Base-by-base conservation (phyloP, 2,888 invertebrate genomes). In the Lochmaea crataegi region DNA sequence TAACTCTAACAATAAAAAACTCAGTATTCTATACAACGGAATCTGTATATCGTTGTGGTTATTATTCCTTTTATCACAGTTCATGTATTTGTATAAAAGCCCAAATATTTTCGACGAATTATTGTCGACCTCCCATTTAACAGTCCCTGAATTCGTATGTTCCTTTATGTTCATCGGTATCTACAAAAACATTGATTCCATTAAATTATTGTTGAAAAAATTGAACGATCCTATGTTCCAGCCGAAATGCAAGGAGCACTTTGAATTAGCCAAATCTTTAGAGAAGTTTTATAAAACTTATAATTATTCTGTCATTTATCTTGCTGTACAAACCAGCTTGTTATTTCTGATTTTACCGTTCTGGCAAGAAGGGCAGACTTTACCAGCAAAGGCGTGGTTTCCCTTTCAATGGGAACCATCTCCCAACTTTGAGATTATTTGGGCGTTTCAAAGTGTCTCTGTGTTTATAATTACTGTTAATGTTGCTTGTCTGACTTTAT, bases 341-440 rank as follows among this genome's bases (percentile, higher is more conserved):
- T 68, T 45, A 9, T 74, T 68, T 18, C 38, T 68, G 10, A 14
- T 71, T 22, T n/a, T 60, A 12, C 71, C 71, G 1, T 65, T 61
- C 58, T 61, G 71, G 12, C 65, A 45, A 18, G 57, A 68, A 5
- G 60, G 65, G 2, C 60, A 12, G 14, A 18, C 41, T 2, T 60
- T 56, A 56, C 61, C 71, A 16, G 48, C 42, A 6, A 56, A 64
- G 53, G 76, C 71, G 16, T 76, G 75, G 75, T 76, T 76, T 61
- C 76, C 76, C 10, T 71, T 75, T 41, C 67, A 73, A 22, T 68
- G 32, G 56, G 16, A 41, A 14, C 12, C 41, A 6, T 64, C 73
- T 32, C 53, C 63, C 5, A 70, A 72, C 63, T 76, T 71, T 38
- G 67, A 60, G 18, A 18, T 73, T 3, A 64, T 73, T 11, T 73